Base-by-base conservation (phyloP, 92 coral and sea anemone genomes). In the Siderastrea siderea region DNA sequence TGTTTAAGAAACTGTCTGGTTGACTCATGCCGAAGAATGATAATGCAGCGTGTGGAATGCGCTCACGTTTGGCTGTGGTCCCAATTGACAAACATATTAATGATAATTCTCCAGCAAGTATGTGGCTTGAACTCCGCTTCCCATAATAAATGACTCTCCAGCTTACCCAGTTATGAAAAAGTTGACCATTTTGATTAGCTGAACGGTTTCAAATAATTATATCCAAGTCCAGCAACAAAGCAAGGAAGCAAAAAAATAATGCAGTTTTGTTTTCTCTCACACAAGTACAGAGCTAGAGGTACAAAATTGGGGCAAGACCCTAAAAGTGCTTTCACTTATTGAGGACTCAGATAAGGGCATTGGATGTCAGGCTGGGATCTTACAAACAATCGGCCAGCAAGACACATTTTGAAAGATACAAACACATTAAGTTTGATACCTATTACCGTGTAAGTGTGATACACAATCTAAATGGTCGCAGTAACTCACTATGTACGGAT, bases 291-390 rank as follows among this genome's bases (percentile, higher is more conserved):
- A 91, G 83, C 75, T 88, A 93, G 11, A 91, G 38, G 38, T 26
- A 26, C 38, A 26, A 26, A 26, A 26, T 26, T 26, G 38, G 38
- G 38, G 38, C 38, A 84, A 94, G 71, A 8, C 88, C 82, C 58
- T 85, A 44, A 4, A 43, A 59, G 7, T 81, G 58, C 71, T 78
- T 69, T 89, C 90, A 90, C 8, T 74, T 17, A 13, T 63, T 14
- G 3, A 88, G 82, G 6, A 79, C 71, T 11, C 65, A 55, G 1
- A 91, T 81, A 7, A 84, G 83, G 44, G 92, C 86, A 47, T 75
- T 82, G 10, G 79, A 71, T 3, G 93, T 93, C 52, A 87, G 68
- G 17, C 91, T 93, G 47, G 94, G 70, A 68, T 93, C 96, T 74
- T 91, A 94, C 0, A 84, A 87, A 86, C 89, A 84, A 58, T 93